Evolutionary conservation across 1,140 invertebrate species (phyloP), one percentile per base, ranked within the genome.

Genomic region (Procambarus clarkii): DNA sequence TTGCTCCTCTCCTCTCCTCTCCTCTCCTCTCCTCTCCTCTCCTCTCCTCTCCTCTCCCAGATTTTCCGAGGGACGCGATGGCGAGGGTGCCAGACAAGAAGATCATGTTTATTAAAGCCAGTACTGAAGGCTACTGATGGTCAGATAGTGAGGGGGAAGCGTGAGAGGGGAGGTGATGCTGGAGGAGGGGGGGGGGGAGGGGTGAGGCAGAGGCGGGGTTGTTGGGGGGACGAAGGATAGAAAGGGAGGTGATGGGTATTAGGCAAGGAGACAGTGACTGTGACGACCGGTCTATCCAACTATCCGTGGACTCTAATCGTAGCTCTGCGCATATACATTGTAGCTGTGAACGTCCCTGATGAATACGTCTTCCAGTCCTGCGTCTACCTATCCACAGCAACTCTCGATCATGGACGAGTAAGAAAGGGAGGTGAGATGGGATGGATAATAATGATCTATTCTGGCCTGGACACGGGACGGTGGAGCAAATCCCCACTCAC

Each of bases 381-480:
- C 34, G 34, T 34, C 34, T 34, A 34, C 8, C 50, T 13, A 54
- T 13, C 50, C 13, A 8, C 13, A 13, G 50, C 50, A 54, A 5
- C 50, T 13, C 50, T 13, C 8, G 13, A 8, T 8, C 13, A 8
- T 13, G 13, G 8, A 8, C 60, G 18, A 18, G 60, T 4, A 18
- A 64, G 60, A 15, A 18, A 64, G 3, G 15, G 3, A 18, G 60
- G 18, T 3, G 3, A 64, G 21, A 18, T 2, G 13, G 3, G 69
- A 74, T 74, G 34, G 69, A 74, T 74, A 74, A 74, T 74, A 74
- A 74, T 74, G 69, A 74, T 74, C 69, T 74, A 74, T 74, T 11
- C 24, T 7, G 21, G 69, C n/a, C n/a, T 21, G n/a, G 69, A 74
- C 69, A 34, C 11, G 60, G 21, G 21, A 15, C 13, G 60, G 2